These are phyloP conservation scores for Tragelaphus imberbis DNA, from an alignment of 2,113 vertebrate genomes.

Conservation along the genomic window DNA sequence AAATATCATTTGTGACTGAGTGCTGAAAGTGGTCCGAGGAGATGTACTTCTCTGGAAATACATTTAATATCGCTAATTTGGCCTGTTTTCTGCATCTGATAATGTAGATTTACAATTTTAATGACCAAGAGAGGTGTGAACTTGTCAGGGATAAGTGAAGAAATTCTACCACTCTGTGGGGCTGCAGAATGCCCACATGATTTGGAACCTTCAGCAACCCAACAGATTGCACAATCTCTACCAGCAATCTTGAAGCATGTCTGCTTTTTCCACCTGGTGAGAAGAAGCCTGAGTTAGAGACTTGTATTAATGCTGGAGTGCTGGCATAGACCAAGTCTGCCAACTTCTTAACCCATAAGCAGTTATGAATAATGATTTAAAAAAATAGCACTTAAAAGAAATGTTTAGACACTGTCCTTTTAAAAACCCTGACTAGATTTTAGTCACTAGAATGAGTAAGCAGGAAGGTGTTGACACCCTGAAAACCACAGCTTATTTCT, in stretches of 20 bases:
- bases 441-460: background rate
- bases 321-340: slow-evolving; percentile 49
- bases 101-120: slow-evolving; percentile 63
- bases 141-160: slow-evolving; percentile 64
- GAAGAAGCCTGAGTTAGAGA: slow-evolving; percentile 59
- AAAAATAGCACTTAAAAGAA: slow-evolving; percentile 36
- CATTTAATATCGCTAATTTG: slow-evolving; percentile 50
- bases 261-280: slow-evolving; percentile 70
- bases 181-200: slow-evolving; percentile 48
- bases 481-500: background rate
- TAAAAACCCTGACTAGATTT: background rate
- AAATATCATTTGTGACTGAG: background rate
- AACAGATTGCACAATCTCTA: slow-evolving; percentile 67
- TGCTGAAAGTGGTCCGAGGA: background rate
- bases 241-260: slow-evolving; percentile 51
- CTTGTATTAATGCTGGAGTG: slow-evolving; percentile 40
- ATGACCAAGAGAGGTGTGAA: slow-evolving; percentile 63
- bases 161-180: slow-evolving; percentile 64
- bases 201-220: slow-evolving; percentile 61
- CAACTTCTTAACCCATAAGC: slow-evolving; percentile 42
- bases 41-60: slow-evolving; percentile 11
- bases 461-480: background rate
- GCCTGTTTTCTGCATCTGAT: slow-evolving; percentile 26
- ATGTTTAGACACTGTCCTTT: background rate
- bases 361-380: slow-evolving; percentile 47